Base-by-base conservation (phyloP, 2,888 invertebrate genomes). In the Onthophagus sagittarius region DNA sequence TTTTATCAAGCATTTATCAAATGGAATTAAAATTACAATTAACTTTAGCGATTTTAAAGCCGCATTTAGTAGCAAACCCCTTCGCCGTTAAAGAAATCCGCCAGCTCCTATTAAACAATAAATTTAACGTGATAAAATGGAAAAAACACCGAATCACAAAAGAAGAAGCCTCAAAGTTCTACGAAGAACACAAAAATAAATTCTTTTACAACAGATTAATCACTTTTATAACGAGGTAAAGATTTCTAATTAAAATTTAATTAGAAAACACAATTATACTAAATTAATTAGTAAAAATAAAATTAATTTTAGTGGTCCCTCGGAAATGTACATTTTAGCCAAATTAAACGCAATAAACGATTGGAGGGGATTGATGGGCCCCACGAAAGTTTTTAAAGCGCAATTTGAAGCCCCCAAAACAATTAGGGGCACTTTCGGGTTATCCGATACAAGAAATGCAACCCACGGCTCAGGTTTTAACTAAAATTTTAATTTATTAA, bases 381-480 rank as follows among this genome's bases (percentile, higher is more conserved):
- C 97, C 0, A 97, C 98, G 0, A 96, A 96, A 86, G 94, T 93
- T 0, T 94, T 88, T 81, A 92, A 91, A 83, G 92, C 95, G 0
- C 92, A 95, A 75, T 94, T 91, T 81, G 89, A 90, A 73, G 89
- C 92, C 72, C 97, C 97, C 0, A 84, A 92, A 72, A 90, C 93
- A 71, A 90, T 98, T 76, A 87, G 98, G 79, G 95, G 95, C 0
- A 87, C 88, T 81, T 96, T 92, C 86, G 98, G 98, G 0, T 87
- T 98, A 14, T 95, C 97, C 0, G 98, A 98, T 83, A 98, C 98
- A 0, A 90, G 98, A 80, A 98, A 98, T 87, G 96, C 94, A 0
- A 92, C 94, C 7, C 98, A 98, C 86, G 98, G 98, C 13, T 97
- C 98, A 82, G 96, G 96, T 92, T 88, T 74, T 23, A 23, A 23